Base-by-base conservation (phyloP, 2,888 invertebrate genomes). In the Lasioglossum figueresi region DNA sequence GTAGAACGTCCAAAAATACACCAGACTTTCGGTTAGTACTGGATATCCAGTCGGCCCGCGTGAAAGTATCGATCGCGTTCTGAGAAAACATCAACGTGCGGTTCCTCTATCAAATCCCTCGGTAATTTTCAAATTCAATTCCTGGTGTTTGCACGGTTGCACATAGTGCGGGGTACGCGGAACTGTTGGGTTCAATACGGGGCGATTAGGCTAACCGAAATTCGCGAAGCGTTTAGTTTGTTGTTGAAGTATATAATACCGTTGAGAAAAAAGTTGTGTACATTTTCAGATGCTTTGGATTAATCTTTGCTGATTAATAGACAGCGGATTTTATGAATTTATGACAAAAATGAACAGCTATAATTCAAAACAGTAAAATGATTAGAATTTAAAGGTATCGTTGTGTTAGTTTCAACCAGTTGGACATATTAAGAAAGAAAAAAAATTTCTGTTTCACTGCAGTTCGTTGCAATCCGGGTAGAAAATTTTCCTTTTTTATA, bases 1-100 rank as follows among this genome's bases (percentile, higher is more conserved):
- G 84, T 73, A 86, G 89, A 88, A 91, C 86, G 80, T 92, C 94
- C 93, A 94, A 94, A 94, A 93, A 94, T 94, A 94, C 90, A 91
- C 89, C 85, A 40, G 74, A 81, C 86, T 87, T 89, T 88, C 83
- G 71, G 84, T 85, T 86, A 88, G 91, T 89, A 78, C 83, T 83
- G 79, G 83, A 85, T 80, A 87, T 90, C 85, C 85, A 85, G 89
- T 79, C 76, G 81, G 73, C 84, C 80, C 76, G 87, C 73, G 82
- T 70, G 85, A 83, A 66, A 84, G 86, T 70, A 48, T 66, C 78
- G 43, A 76, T 79, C 78, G 27, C 27, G 40, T 40, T 37, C 48
- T 12, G 48, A 74, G 48, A 27, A 34, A 52, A 63, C 63, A 43
- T 45, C 59, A 31, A 75, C 27, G 63, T 56, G 48, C 48, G 34